Conservation (phyloP, 2,888 invertebrate genomes). For the Amiota communis region DNA sequence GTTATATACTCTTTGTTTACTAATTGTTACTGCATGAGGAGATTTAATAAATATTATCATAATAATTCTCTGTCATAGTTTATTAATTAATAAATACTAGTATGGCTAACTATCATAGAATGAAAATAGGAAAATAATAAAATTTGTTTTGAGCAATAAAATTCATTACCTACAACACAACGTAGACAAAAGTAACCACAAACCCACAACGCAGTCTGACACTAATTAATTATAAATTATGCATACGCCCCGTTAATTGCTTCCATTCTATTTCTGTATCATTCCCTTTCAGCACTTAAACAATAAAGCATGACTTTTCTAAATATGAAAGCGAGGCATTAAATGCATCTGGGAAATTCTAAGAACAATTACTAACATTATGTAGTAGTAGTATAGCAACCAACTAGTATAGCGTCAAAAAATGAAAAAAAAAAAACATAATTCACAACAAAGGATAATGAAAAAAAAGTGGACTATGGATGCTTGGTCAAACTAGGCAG, state of each 20-base stretch:
- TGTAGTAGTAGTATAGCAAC: not conserved
- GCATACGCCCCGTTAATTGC: not conserved
- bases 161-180: constrained; percentile 9
- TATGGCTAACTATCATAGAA: not conserved
- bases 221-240: constrained; percentile 17
- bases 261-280: too few relatives aligned
- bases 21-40: too few relatives aligned
- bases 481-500: too few relatives aligned
- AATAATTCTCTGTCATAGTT: too few relatives aligned
- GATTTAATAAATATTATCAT: too few relatives aligned
- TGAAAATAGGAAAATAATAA: not conserved
- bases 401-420: not conserved
- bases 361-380: not conserved
- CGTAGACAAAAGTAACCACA: not conserved
- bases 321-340: not conserved
- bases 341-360: constrained; percentile 21
- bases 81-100: not conserved
- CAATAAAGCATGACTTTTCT: too few relatives aligned
- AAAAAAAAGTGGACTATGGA: not conserved
- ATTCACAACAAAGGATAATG: constrained; percentile 10
- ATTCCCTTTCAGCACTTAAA: too few relatives aligned
- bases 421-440: constrained; percentile 16
- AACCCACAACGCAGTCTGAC: too few relatives aligned
- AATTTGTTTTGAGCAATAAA: not conserved
- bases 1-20: too few relatives aligned